Evolutionary conservation across 1,140 invertebrate genomes (phyloP), one percentile per base, ranked within the genome.

Genomic region (Carcinoscorpius rotundicauda): DNA sequence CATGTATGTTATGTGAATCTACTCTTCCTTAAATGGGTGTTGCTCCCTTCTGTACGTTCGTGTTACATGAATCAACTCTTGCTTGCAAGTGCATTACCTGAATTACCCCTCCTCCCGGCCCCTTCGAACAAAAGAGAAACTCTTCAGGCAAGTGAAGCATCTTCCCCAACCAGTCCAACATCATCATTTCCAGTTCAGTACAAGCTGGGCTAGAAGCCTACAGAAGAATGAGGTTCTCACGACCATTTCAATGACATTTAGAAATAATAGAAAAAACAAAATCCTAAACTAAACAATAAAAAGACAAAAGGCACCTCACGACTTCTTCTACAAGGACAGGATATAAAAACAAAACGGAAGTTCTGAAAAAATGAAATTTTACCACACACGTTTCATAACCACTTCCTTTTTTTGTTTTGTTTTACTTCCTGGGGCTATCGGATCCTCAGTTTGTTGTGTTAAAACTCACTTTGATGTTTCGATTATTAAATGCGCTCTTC

Each of bases 171-270:
- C 94, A 98, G 74, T 98, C 91, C 85, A 95, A 87, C 58, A 91
- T 87, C 0, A 91, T 80, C 9, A 94, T 88, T 81, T 98, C 94
- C 1, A 97, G 81, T 78, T 97, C 94, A 0, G 94, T 97, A 71
- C 89, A 94, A 0, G 89, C 90, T 0, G 94, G 94, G 73, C 89
- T 91, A 11, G 89, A 82, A 60, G 90, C 85, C 91, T 92, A 72
- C 75, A 76, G 55, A 60, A 58, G 63, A 51, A 72, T 8, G 6
- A 8, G 53, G 3, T 6, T 1, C 2, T 29, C 29, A 29, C 29
- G 29, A 29, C 29, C 29, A 29, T 29, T 29, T 29, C 29, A 29
- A 29, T 29, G 2, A 52, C 6, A 11, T 60, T 58, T 69, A 69
- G 62, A 65, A 56, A 59, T 49, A 66, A 53, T 5, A 53, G 8